phyloP scores from a whole-genome alignment of 2,888 invertebrate species.

The Exephanes ischioxanthus region DNA sequence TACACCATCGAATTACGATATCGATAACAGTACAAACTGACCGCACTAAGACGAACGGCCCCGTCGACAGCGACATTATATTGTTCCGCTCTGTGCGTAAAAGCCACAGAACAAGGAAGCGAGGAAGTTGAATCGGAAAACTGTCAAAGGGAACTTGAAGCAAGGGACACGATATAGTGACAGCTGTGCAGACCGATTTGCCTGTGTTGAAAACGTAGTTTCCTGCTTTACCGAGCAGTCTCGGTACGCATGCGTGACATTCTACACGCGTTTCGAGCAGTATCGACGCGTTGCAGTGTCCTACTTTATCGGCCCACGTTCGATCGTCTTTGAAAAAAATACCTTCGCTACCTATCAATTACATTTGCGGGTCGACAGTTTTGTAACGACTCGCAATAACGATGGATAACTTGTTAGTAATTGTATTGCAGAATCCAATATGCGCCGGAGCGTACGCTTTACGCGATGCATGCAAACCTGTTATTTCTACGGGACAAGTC shows the following conservation, averaged over 20 bases:
- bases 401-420: slow-evolving; percentile 17
- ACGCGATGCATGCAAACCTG: neutral
- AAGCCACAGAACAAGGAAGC: slow-evolving; percentile 8
- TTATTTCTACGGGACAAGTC: slow-evolving; percentile 3
- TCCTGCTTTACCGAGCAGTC: slow-evolving; percentile 26
- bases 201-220: neutral
- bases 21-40: neutral
- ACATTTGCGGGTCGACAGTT: neutral
- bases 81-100: slow-evolving; percentile 40
- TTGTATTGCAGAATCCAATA: neutral
- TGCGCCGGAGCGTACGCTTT: neutral
- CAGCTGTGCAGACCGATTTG: neutral
- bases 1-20: neutral
- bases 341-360: slow-evolving; percentile 48
- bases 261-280: neutral
- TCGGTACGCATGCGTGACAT: neutral
- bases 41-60: neutral
- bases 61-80: neutral
- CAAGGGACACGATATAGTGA: neutral
- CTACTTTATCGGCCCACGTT: slow-evolving; percentile 46
- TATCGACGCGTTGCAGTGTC: slow-evolving; percentile 31
- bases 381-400: slow-evolving; percentile 15
- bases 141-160: slow-evolving; percentile 45
- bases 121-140: slow-evolving; percentile 57
- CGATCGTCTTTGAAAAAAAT: neutral